Percentiles rank a stretch among this genome's conserved stretches.
phyloP scores from a whole-genome alignment of 2,113 vertebrate genomes.

The Dromaius novaehollandiae region DNA sequence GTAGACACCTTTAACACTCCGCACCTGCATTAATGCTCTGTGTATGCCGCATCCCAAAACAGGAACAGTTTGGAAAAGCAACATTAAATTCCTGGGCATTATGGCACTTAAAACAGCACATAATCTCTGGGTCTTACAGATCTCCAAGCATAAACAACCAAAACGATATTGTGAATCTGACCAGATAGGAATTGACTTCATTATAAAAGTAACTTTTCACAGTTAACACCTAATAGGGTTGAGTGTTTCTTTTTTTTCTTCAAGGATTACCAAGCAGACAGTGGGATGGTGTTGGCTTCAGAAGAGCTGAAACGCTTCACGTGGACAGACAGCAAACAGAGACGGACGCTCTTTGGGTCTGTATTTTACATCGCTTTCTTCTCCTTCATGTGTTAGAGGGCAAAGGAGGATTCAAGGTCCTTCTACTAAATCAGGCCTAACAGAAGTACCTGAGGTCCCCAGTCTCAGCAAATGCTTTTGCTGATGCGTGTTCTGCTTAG shows the following conservation, averaged over 20 bases:
- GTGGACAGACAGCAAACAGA: conserved; percentile 78
- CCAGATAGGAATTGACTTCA: neutral
- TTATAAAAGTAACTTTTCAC: neutral
- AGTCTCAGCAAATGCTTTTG: neutral
- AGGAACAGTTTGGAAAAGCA: neutral
- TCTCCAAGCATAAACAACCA: neutral
- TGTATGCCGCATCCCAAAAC: neutral
- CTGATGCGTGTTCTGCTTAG: neutral
- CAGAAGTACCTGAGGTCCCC: neutral
- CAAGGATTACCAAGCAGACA: conserved; percentile 86
- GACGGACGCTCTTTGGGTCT: conserved; percentile 72
- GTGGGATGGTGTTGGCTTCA: conserved; percentile 83
- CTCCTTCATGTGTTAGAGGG: neutral
- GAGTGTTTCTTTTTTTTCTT: neutral
- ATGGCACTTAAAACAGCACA: neutral
- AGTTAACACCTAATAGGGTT: neutral
- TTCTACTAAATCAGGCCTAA: neutral
- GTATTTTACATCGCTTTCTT: neutral
- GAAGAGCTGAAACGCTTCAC: conserved; percentile 84
- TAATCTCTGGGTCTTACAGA: neutral
- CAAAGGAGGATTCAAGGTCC: neutral
- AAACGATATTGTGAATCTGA: neutral
- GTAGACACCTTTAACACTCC: neutral
- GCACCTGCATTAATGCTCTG: rapidly evolving
- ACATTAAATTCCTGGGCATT: neutral